Base-by-base conservation (phyloP, 2,797 vertebrate genomes). In the Linurgus olivaceus region DNA sequence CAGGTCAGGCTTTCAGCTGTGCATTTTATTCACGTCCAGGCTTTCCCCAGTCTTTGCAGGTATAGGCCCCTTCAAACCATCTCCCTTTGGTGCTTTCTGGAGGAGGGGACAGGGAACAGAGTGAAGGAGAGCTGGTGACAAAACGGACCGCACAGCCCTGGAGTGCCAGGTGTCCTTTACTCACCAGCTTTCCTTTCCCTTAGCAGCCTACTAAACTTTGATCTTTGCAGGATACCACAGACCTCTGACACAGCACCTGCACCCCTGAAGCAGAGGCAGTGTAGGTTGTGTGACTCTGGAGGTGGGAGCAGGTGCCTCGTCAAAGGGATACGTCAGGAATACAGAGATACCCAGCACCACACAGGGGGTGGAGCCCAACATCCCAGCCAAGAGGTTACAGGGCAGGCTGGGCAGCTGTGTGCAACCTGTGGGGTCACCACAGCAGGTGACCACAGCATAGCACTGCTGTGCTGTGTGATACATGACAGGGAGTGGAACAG, bases 341-440 rank as follows among this genome's bases (percentile, higher is more conserved):
- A 28, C 17, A 42, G 61, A 2, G 1, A 63, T 6, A 8, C 5
- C 37, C 50, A 38, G 35, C 21, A 91, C 5, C 62, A 51, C 13
- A 1, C 4, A 3, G 23, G 10, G 13, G 18, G 28, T 1, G 2
- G 42, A 70, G 38, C 23, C 35, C 13, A 33, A 3, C 29, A 31
- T 38, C 57, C 23, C 9, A 42, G 75, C 57, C 61, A 45, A 42
- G 52, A 81, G 44, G 26, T 52, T 33, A 26, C 48, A 6, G 20
- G 5, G 35, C 48, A n/a, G 48, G 55, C 38, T 52, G 79, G 45
- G n/a, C 38, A 86, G 25, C 21, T 19, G 7, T 1, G 20, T 24
- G 81, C 44, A 54, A 48, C 29, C 66, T 0, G 0, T 17, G 47
- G 84, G 38, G 17, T 50, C 67, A 57, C 5, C 3, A 1, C 50